Conservation (phyloP, 1,140 invertebrate genomes). For the Bombyx mandarina region DNA sequence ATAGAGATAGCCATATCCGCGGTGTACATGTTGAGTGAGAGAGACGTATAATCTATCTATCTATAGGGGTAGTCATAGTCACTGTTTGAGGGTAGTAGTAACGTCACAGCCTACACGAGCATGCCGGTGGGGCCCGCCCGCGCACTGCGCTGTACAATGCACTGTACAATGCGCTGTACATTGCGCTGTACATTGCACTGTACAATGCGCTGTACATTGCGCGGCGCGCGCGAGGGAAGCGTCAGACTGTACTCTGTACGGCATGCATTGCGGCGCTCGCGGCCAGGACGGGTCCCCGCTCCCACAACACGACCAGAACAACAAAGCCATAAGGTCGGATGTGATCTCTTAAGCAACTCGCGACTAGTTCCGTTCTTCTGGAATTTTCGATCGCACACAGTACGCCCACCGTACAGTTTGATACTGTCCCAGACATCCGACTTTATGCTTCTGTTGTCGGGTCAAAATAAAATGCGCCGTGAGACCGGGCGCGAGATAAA, state of each 20-base stretch:
- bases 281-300: slow-evolving; percentile 33
- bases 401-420: too few relatives aligned
- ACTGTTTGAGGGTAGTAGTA: slow-evolving; percentile 64
- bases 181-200: too few relatives aligned
- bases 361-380: too few relatives aligned
- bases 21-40: slow-evolving; percentile 48
- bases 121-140: slow-evolving; percentile 65
- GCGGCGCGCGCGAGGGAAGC: slow-evolving; percentile 30
- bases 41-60: slow-evolving; percentile 21
- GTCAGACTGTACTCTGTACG: slow-evolving; percentile 49
- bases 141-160: slow-evolving; percentile 9
- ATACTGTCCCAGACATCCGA: too few relatives aligned
- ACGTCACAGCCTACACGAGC: slow-evolving; percentile 63
- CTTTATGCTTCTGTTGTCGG: too few relatives aligned
- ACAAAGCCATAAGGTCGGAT: slow-evolving; percentile 15
- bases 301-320: slow-evolving; percentile 39
- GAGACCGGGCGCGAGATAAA: slow-evolving; percentile 36
- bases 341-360: neutral
- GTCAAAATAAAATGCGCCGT: slow-evolving; percentile 28
- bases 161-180: too few relatives aligned
- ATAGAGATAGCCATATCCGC: slow-evolving; percentile 59
- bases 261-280: slow-evolving; percentile 42
- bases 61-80: slow-evolving; percentile 59
- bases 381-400: too few relatives aligned
- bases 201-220: too few relatives aligned